phyloP scores from a whole-genome alignment of 1,140 invertebrate species.

The Euura lappo region DNA sequence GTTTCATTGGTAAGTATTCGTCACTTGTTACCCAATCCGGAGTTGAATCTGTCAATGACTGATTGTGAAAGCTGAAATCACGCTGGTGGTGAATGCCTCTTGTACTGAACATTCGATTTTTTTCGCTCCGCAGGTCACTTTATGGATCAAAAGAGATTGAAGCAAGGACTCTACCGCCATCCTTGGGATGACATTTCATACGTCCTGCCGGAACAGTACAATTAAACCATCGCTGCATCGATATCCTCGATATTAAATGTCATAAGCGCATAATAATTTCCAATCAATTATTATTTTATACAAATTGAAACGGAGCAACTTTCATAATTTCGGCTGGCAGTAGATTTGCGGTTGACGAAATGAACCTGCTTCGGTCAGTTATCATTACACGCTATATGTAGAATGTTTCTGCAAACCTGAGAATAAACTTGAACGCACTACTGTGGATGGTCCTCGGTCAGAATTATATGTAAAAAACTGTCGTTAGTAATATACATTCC shows the following conservation, averaged over 20 bases:
- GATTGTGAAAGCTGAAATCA: no score
- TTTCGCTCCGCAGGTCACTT: constrained; percentile 78
- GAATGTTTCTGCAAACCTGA: no score
- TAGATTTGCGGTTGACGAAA: no score
- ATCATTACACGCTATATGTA: no score
- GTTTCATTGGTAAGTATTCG: constrained; percentile 85
- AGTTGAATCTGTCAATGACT: no score
- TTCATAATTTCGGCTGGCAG: background rate
- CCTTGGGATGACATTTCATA: constrained; percentile 99
- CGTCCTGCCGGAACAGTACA: constrained; percentile 85
- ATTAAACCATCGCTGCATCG: constrained; percentile 35
- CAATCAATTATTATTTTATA: background rate
- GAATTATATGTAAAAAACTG: no score
- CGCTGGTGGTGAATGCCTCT: background rate
- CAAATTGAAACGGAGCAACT: background rate
- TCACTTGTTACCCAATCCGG: background rate
- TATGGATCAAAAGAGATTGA: constrained; percentile 97
- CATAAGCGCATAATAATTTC: constrained; percentile 29
- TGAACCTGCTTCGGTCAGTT: no score
- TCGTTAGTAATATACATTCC: background rate
- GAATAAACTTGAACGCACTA: no score
- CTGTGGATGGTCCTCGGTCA: no score
- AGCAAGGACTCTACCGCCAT: constrained; percentile 98
- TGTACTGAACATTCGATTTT: background rate
- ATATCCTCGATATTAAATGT: constrained; percentile 16